A percentile compares a stretch with the other conserved stretches of the same genome.
Conservation (phyloP, 2,113 vertebrate species). For the Picathartes gymnocephalus region DNA sequence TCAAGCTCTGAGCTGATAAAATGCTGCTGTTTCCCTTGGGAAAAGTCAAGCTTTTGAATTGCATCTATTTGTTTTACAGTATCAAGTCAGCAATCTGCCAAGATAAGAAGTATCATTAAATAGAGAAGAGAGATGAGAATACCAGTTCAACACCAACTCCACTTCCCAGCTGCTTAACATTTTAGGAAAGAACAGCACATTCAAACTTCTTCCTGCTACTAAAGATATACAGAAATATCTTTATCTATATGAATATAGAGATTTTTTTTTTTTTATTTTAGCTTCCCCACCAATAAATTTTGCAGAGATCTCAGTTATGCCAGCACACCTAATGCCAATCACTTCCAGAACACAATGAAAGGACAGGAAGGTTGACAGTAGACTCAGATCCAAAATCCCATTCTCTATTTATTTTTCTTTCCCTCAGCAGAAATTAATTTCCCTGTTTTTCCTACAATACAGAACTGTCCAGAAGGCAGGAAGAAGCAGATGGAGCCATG, state of each 20-base stretch:
- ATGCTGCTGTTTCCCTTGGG: background rate
- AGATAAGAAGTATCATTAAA: background rate
- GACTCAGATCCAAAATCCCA: background rate
- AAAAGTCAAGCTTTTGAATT: background rate
- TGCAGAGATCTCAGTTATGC: background rate
- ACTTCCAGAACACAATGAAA: background rate
- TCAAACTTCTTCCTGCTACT: background rate
- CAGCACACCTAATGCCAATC: background rate
- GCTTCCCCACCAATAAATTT: background rate
- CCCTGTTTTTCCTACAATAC: background rate
- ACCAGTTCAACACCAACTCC: background rate
- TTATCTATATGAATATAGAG: background rate
- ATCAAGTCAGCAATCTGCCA: background rate
- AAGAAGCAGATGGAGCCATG: background rate
- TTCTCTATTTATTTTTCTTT: background rate
- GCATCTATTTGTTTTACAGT: background rate
- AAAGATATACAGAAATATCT: background rate
- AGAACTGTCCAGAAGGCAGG: background rate
- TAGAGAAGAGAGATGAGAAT: background rate
- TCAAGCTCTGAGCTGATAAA: background rate
- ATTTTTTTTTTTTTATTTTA: fast-evolving
- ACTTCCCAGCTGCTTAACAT: background rate
- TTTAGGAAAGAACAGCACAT: background rate
- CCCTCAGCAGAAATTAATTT: background rate
- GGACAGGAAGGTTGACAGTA: background rate